A percentile compares a stretch with the other conserved stretches of the same genome.
Conservation (phyloP, 2,888 invertebrate genomes). For the Torymus auratus region DNA sequence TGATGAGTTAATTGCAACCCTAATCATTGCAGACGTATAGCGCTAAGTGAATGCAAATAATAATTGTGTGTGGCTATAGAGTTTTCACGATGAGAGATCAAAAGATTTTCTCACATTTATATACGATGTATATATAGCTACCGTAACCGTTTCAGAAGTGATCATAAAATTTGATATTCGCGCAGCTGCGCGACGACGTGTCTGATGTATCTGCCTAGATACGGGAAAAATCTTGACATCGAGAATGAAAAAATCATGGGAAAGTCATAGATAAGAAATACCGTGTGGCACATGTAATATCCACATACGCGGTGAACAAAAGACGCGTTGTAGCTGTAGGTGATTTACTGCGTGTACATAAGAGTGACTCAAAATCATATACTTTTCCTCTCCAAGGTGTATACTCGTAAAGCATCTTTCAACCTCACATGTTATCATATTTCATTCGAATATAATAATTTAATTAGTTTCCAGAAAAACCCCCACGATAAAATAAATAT, state of each 20-base stretch:
- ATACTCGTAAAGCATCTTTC: too few species aligned
- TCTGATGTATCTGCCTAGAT: neutral
- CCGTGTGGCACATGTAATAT: neutral
- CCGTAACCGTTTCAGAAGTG: conserved; percentile 1
- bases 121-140: neutral
- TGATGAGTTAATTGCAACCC: too few species aligned
- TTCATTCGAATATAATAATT: too few species aligned
- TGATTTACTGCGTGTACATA: neutral
- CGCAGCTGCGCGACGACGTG: neutral
- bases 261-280: conserved; percentile 4
- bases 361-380: neutral
- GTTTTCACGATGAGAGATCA: neutral
- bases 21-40: too few species aligned
- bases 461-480: too few species aligned
- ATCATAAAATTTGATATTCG: conserved; percentile 36
- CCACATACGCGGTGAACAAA: neutral
- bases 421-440: too few species aligned
- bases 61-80: too few species aligned
- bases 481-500: too few species aligned
- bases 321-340: neutral
- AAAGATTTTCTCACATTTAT: conserved; percentile 24
- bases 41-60: too few species aligned
- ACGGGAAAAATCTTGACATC: neutral
- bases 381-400: neutral
- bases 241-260: conserved; percentile 38